Conservation (phyloP, 2,113 vertebrate genomes). For the Semnornis frantzii region DNA sequence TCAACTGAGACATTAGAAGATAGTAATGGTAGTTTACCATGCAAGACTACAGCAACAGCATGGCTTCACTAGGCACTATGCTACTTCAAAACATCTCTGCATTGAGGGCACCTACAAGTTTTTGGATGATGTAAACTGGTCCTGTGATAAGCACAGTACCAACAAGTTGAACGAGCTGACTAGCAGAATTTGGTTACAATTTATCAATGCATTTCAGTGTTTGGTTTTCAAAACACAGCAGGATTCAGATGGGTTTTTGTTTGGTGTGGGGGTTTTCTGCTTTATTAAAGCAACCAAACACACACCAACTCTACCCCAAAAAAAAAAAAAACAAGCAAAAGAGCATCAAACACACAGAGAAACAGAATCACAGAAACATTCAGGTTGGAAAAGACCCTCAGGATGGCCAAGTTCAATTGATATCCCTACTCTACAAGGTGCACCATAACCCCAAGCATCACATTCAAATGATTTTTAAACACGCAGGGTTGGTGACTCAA, state of each 20-base stretch:
- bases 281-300: too few species aligned
- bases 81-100: neutral
- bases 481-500: too few species aligned
- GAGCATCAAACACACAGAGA: too few species aligned
- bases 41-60: neutral
- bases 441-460: too few species aligned
- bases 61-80: neutral
- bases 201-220: neutral
- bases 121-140: neutral
- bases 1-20: neutral
- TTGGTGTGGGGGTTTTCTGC: too few species aligned
- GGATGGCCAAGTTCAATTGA: too few species aligned
- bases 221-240: neutral
- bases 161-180: neutral
- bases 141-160: neutral
- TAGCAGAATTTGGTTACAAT: neutral
- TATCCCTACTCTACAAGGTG: too few species aligned
- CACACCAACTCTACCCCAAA: too few species aligned
- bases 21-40: rapidly evolving
- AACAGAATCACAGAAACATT: too few species aligned
- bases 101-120: neutral
- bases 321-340: too few species aligned
- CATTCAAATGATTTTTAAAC: too few species aligned
- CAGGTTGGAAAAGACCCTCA: too few species aligned
- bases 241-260: neutral